Conservation (phyloP, 2,888 invertebrate genomes). For the Sesia apiformis region DNA sequence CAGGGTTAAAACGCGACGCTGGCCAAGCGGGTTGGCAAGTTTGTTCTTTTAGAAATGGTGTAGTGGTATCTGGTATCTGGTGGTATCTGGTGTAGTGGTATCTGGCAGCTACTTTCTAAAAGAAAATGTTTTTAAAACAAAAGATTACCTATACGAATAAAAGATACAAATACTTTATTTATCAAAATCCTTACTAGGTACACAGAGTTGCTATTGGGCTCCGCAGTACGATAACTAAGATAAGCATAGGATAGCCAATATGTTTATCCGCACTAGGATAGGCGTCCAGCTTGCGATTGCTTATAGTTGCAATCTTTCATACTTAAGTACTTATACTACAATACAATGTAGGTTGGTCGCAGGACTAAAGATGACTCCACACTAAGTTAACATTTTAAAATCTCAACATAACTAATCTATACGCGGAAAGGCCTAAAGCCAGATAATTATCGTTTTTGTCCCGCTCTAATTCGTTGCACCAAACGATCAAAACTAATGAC, state of each 20-base stretch:
- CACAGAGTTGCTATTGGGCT: background rate
- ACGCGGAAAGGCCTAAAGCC: conserved; percentile 45
- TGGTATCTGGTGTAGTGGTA: too few species aligned
- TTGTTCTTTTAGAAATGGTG: too few species aligned
- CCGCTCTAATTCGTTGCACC: background rate
- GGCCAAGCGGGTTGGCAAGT: too few species aligned
- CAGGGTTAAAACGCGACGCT: too few species aligned
- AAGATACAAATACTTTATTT: background rate
- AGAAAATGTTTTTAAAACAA: background rate
- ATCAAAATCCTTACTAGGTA: background rate
- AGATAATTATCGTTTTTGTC: conserved; percentile 42
- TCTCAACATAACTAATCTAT: conserved; percentile 4
- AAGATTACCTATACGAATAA: background rate
- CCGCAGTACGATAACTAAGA: too few species aligned
- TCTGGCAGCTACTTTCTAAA: background rate
- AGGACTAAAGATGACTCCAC: background rate
- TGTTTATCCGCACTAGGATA: too few species aligned
- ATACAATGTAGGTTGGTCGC: too few species aligned
- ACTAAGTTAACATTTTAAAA: background rate
- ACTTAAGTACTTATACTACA: too few species aligned
- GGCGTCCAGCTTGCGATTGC: too few species aligned
- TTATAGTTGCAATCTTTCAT: too few species aligned
- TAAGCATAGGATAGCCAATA: too few species aligned
- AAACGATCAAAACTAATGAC: background rate
- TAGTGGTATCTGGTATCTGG: too few species aligned